Conservation (phyloP, 2,888 invertebrate genomes). For the Stegana nigrithorax region DNA sequence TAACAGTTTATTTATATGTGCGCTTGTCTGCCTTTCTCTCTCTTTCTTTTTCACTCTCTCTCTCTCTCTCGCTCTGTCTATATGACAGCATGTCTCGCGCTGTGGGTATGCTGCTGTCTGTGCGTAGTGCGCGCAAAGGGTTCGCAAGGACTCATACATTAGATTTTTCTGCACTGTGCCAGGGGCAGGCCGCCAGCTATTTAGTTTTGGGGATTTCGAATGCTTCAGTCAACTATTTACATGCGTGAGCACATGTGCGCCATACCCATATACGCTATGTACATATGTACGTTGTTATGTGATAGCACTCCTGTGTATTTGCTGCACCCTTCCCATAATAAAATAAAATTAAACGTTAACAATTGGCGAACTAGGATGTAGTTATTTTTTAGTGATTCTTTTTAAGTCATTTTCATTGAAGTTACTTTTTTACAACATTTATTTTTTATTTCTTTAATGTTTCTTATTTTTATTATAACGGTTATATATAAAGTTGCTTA, state of each 20-base stretch:
- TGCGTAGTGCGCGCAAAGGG: too few species aligned
- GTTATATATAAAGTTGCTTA: too few species aligned
- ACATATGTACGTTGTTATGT: too few species aligned
- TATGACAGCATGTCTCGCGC: too few species aligned
- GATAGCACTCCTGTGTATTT: too few species aligned
- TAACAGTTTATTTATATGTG: neutral
- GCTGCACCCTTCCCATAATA: too few species aligned
- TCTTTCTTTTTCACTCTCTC: too few species aligned
- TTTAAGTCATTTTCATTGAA: neutral
- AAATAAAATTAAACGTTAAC: slow-evolving; percentile 14
- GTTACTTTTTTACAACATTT: neutral
- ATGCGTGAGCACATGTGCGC: neutral
- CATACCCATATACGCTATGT: neutral
- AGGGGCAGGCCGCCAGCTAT: slow-evolving; percentile 1
- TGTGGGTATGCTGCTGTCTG: too few species aligned
- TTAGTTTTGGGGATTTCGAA: neutral
- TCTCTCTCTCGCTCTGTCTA: too few species aligned
- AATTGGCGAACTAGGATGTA: neutral
- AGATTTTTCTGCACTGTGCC: neutral
- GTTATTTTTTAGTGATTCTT: neutral
- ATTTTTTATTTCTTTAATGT: neutral
- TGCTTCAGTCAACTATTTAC: neutral
- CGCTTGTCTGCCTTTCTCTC: neutral
- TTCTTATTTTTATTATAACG: neutral
- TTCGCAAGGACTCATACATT: slow-evolving; percentile 5